Evolutionary conservation across 2,888 invertebrate species (phyloP), one percentile per base, ranked within the genome.

Genomic region (Stenurella melanura): DNA sequence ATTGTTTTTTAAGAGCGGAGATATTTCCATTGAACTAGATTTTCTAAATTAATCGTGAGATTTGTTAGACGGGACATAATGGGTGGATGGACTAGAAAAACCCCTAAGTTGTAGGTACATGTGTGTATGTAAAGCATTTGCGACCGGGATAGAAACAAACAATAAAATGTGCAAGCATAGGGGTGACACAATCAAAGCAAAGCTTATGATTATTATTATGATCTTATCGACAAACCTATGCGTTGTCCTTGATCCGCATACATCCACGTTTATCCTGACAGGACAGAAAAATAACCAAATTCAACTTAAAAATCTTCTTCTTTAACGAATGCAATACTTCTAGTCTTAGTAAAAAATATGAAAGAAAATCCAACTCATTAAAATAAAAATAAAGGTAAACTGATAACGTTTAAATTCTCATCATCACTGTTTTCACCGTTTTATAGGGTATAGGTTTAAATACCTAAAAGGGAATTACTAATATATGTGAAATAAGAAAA

Each of bases 201-300:
- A 87, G 85, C 85, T 81, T 81, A 86, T 84, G 80, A 84, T 77
- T 50, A 78, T 75, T 70, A 83, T 67, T 78, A 74, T 77, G 76
- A 79, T 71, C 73, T 82, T 84, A 82, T 86, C 85, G 87, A 93
- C 93, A 92, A 93, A 93, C 93, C 93, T 93, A 93, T 93, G 92
- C 88, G 92, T 91, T 90, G 92, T 93, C 92, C 93, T 92, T 90
- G 92, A 91, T 90, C 92, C 92, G 91, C 92, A 92, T 90, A 92
- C 91, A 90, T 93, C 93, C 92, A 92, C 91, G 90, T 92, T 92
- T 92, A 92, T 91, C 92, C 93, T 93, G 86, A 81, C 73, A 78
- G 82, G 82, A 81, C 80, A 82, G 76, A 80, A 80, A 80, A 76
- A 71, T 74, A 77, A 76, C 74, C 56, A 78, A 78, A 81, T 74